Evolutionary conservation across 2,797 vertebrate genomes (phyloP), one percentile per base, ranked within the genome.

Genomic region (Microctenopoma steveboyesi): DNA sequence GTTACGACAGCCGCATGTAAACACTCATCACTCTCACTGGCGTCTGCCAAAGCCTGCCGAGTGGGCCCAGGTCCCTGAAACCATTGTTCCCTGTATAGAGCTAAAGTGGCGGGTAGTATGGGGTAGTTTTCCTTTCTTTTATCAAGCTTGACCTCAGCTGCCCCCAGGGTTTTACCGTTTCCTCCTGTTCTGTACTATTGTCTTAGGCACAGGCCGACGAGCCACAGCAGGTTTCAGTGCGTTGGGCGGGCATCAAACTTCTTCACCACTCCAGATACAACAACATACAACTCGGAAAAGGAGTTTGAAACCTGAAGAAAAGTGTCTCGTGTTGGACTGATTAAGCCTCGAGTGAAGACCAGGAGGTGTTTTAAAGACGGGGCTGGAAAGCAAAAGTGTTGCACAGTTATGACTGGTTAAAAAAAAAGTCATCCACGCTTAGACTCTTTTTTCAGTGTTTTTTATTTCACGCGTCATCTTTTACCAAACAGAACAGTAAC

Each of bases 1-100:
- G 77, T 91, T 90, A 88, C 92, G 92, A 91, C 88, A 88, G 89
- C 88, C 83, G 22, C 85, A 85, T 89, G 84, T 92, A 91, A 92
- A 93, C 91, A 91, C 79, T 81, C 85, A 58, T 87, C 81, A 64
- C 84, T 84, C 79, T 76, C 69, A 14, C 77, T 61, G 79, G 71
- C 66, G 65, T 77, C 78, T 79, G 79, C 83, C 80, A 83, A 76
- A 83, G 73, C 72, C 76, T 28, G 55, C 63, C 12, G 78, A 81
- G 83, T 22, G 69, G 65, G 47, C 16, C 69, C 74, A 49, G 72
- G 82, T 71, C 79, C 66, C 72, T 33, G 55, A 55, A 74, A 54
- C 82, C 78, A 75, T 66, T 54, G 62, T 43, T 40, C 53, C 43
- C 48, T 43, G 64, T 63, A 37, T 50, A 22, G 7, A 2, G 28